These are phyloP conservation scores for Gobio occitaniae DNA, from an alignment of 2,797 vertebrate species.

Conservation along the genomic window DNA sequence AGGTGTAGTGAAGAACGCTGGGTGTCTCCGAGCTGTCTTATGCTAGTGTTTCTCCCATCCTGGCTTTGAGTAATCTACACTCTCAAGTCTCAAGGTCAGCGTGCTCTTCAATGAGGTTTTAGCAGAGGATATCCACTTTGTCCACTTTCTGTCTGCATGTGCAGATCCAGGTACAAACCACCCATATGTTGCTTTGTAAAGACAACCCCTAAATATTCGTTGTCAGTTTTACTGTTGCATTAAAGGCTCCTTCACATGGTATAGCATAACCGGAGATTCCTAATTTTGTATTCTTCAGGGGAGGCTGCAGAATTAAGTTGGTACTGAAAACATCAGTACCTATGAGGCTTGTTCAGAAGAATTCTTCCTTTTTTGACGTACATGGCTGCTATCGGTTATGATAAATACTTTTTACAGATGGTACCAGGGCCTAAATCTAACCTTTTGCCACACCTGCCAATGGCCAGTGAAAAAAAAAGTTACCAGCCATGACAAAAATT, in stretches of 20 bases:
- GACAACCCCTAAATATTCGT: background rate
- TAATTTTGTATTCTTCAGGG: background rate
- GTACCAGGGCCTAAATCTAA: too few relatives aligned
- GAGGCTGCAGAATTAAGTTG: too few relatives aligned
- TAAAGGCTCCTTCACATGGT: background rate
- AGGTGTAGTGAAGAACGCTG: constrained; percentile 27
- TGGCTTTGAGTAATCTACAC: constrained; percentile 45
- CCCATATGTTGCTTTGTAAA: background rate
- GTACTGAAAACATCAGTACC: background rate
- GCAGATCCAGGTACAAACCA: constrained; percentile 17
- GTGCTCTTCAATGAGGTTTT: constrained; percentile 6
- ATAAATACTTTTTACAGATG: background rate
- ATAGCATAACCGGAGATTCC: background rate
- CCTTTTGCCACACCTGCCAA: too few relatives aligned
- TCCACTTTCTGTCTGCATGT: background rate
- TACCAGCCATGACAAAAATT: background rate
- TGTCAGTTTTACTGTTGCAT: background rate
- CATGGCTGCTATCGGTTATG: background rate
- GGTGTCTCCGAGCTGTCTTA: constrained; percentile 36
- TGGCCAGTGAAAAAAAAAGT: too few relatives aligned
- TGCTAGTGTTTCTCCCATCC: constrained; percentile 22
- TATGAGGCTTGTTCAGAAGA: background rate
- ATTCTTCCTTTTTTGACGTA: background rate
- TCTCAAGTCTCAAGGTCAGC: constrained; percentile 43
- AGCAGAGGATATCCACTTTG: constrained; percentile 2